Base-by-base conservation (phyloP, 2,797 vertebrate genomes). In the Dendrocincla tyrannina region DNA sequence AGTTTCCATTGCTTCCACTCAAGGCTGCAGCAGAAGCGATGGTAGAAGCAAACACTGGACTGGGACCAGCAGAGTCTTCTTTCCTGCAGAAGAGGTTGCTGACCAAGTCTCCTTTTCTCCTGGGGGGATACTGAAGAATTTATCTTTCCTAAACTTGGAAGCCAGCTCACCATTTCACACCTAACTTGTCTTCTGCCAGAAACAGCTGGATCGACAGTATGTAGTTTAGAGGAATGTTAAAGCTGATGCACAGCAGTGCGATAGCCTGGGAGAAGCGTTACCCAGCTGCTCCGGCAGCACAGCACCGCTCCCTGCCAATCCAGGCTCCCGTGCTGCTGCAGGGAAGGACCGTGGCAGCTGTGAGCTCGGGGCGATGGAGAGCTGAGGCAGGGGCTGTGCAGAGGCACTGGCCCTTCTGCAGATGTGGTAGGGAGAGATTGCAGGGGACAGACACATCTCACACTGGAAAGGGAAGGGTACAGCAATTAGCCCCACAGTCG, bases 91-190 rank as follows among this genome's bases (percentile, higher is more conserved):
- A 89, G 17, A 68, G 11, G 22, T 32, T 50, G 58, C 37, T 87
- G 77, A 25, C 55, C 44, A 72, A 33, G 9, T 58, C 39, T 59
- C 13, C 17, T n/a, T 64, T 84, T 22, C 42, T 30, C 46, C 30
- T 22, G 35, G 4, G 3, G 7, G 6, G 17, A 58, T 55, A 64
- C 19, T 66, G 50, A 77, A 82, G 32, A 73, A 58, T 53, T 74
- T 70, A 74, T n/a, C 52, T 85, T 89, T 56, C 62, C 64, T 6
- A 2, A 22, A 44, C 49, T 67, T 6, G 0, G 11, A 39, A 91
- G 80, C 50, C 87, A 96, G 72, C 64, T n/a, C 66, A 37, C 42
- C 39, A 33, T 75, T 91, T 95, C 88, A 89, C 79, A 86, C 91
- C 41, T 69, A 89, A 64, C 82, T 88, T 80, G 25, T 23, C 52